phyloP scores from a whole-genome alignment of 2,888 invertebrate species.

The Petrolisthes cinctipes region DNA sequence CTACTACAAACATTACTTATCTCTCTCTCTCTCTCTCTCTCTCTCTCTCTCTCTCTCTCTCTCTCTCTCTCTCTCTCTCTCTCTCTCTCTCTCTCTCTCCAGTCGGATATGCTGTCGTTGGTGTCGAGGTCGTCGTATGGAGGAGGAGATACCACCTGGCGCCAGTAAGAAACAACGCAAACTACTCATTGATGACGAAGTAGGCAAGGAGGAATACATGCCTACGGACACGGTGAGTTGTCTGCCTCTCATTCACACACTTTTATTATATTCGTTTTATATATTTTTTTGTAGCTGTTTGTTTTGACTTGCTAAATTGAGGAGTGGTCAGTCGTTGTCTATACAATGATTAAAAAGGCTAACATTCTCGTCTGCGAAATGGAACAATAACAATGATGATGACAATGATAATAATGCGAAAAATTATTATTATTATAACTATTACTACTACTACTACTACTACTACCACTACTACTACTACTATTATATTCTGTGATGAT shows the following conservation, averaged over 20 bases:
- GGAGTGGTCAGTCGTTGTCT: too few species aligned
- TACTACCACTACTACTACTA: not conserved
- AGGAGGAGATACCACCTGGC: constrained; percentile 66
- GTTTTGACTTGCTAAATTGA: too few species aligned
- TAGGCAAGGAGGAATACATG: constrained; percentile 67
- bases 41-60: not conserved
- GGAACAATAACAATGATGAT: too few species aligned
- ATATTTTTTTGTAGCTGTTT: not conserved
- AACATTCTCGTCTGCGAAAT: too few species aligned
- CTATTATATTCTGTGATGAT: not conserved
- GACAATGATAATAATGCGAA: too few species aligned
- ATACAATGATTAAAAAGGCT: too few species aligned
- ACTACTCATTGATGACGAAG: constrained; percentile 65
- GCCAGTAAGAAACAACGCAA: constrained; percentile 56
- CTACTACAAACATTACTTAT: not conserved
- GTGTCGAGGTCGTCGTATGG: constrained; percentile 66
- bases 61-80: not conserved
- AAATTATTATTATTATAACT: too few species aligned
- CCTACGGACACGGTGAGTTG: constrained; percentile 66
- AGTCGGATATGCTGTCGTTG: constrained; percentile 67
- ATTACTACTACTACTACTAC: not conserved
- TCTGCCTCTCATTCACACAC: not conserved
- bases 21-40: not conserved
- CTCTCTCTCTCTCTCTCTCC: not conserved
- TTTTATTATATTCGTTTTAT: not conserved